Evolutionary conservation across 2,888 invertebrate species (phyloP).

Genomic region (Leptinotarsa haldemani): DNA sequence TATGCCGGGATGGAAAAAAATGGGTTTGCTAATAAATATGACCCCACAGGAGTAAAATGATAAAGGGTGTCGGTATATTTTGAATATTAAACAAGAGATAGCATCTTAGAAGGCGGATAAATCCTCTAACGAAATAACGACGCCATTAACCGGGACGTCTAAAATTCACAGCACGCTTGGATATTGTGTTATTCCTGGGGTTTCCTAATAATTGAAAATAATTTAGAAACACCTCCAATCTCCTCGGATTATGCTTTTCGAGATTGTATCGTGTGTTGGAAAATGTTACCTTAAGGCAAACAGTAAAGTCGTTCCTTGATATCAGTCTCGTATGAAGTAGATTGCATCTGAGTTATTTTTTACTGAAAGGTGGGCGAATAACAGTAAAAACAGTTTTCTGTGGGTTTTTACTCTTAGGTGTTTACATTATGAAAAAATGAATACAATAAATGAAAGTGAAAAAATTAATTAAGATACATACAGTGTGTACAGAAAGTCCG

Average conservation of each 20-base stretch:
- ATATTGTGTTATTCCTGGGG: background rate
- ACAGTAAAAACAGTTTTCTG: too few species aligned
- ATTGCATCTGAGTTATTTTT: too few species aligned
- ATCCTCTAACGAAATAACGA: background rate
- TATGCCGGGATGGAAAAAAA: background rate
- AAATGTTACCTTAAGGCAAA: background rate
- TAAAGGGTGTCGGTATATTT: background rate
- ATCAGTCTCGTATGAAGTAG: too few species aligned
- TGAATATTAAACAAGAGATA: background rate
- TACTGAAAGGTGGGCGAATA: too few species aligned
- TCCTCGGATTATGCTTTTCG: background rate
- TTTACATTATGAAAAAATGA: too few species aligned
- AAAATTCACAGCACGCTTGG: conserved; percentile 4
- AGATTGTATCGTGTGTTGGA: background rate
- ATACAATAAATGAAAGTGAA: too few species aligned
- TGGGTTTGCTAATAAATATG: background rate
- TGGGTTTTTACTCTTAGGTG: too few species aligned
- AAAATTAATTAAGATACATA: too few species aligned
- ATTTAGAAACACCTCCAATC: background rate
- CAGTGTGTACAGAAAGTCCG: too few species aligned
- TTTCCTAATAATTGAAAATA: conserved; percentile 2
- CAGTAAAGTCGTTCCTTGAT: background rate
- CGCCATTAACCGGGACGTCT: background rate
- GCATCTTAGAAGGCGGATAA: background rate
- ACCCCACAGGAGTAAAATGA: background rate